These are phyloP conservation scores for Epirrhoe tristata DNA, from an alignment of 2,888 invertebrate genomes.

Conservation along the genomic window DNA sequence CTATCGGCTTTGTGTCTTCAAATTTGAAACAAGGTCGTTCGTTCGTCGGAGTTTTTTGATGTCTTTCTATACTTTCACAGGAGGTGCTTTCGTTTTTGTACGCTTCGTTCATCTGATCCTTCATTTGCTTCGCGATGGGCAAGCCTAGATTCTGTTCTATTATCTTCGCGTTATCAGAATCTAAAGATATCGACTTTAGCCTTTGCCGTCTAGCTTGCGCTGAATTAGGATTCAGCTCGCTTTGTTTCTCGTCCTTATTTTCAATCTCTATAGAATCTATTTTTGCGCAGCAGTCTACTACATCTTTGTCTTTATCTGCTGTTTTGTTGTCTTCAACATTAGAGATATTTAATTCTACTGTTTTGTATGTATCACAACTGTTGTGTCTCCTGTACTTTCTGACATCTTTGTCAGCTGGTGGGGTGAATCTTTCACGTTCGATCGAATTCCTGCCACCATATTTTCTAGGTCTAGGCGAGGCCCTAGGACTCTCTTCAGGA, in stretches of 20 bases:
- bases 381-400: conserved; percentile 75
- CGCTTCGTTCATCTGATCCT: conserved; percentile 81
- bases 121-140: conserved; percentile 83
- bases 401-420: conserved; percentile 74
- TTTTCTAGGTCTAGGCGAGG: conserved; percentile 67
- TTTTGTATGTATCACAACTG: conserved; percentile 78
- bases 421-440: conserved; percentile 74
- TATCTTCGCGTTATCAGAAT: conserved; percentile 84
- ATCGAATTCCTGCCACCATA: conserved; percentile 78
- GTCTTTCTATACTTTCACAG: conserved; percentile 73
- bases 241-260: conserved; percentile 59
- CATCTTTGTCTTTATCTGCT: conserved; percentile 56
- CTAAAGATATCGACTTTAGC: conserved; percentile 84
- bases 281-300: conserved; percentile 77
- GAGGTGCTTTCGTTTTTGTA: conserved; percentile 77
- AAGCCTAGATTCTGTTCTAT: conserved; percentile 85
- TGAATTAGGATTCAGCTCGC: conserved; percentile 63
- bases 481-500: conserved; percentile 57
- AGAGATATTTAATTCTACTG: conserved; percentile 67
- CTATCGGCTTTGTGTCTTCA: conserved; percentile 62
- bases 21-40: conserved; percentile 76
- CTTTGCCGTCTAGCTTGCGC: conserved; percentile 80
- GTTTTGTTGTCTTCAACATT: conserved; percentile 67
- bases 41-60: conserved; percentile 63
- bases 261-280: conserved; percentile 67